Evolutionary conservation across 2,797 vertebrate genomes (phyloP).

Genomic region (Heteromormyrus szaboi): DNA sequence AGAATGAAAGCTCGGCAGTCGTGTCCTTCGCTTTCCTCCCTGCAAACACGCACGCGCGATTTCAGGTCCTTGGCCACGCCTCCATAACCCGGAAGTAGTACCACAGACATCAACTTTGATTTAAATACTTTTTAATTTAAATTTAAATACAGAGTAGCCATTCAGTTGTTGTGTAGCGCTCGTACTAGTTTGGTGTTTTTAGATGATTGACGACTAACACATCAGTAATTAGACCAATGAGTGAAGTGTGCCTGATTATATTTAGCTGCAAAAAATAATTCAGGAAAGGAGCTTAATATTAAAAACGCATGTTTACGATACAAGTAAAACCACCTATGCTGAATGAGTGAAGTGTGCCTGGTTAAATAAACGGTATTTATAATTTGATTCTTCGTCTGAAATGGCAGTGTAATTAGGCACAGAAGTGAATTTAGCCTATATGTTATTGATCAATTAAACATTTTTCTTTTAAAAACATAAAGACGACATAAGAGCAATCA

Average conservation of each 20-base stretch:
- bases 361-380: background rate
- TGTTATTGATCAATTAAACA: background rate
- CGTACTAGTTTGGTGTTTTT: background rate
- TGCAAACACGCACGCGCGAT: background rate
- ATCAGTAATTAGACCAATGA: background rate
- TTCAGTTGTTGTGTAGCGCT: background rate
- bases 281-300: background rate
- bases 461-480: background rate
- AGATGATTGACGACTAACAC: background rate
- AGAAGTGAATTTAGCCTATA: background rate
- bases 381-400: background rate
- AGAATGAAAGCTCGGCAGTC: background rate
- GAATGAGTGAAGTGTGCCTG: background rate
- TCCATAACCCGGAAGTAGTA: background rate
- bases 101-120: background rate
- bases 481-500: background rate
- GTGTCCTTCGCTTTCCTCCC: background rate
- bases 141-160: background rate
- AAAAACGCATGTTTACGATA: background rate
- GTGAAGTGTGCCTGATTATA: background rate
- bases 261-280: background rate
- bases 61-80: background rate
- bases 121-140: background rate
- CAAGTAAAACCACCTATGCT: background rate
- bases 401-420: background rate